A percentile compares a stretch with the other conserved stretches of the same genome.
Conservation (phyloP, 2,888 invertebrate species). For the Trichacis sp. region DNA sequence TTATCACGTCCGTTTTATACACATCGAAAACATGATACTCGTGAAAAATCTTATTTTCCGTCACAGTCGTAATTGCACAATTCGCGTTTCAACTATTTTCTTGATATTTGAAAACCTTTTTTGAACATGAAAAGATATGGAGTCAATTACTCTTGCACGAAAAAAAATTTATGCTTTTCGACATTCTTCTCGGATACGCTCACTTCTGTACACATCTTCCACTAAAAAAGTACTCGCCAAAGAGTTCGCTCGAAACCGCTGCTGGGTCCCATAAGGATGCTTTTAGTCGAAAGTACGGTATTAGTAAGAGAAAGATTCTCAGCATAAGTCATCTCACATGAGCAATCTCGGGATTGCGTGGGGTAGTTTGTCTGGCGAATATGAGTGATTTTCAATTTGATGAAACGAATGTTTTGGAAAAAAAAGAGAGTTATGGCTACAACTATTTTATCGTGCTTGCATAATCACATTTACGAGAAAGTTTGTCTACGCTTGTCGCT, state of each 20-base stretch:
- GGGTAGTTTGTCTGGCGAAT: neutral
- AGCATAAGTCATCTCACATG: constrained; percentile 15
- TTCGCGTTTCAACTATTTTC: too few species aligned
- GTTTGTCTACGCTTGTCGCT: neutral
- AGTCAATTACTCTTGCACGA: too few species aligned
- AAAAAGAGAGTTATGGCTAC: neutral
- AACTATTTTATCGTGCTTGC: neutral
- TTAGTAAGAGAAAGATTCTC: constrained; percentile 19
- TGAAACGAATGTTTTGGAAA: neutral
- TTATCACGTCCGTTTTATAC: constrained; percentile 12
- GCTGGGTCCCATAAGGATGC: constrained; percentile 23
- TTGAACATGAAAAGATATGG: too few species aligned
- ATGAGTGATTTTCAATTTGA: constrained; percentile 3
- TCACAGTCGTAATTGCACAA: too few species aligned
- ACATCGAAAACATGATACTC: neutral
- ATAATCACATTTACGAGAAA: neutral
- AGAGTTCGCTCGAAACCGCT: constrained; percentile 16
- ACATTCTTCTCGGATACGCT: neutral
- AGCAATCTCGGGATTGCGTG: constrained; percentile 13
- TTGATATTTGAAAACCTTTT: too few species aligned
- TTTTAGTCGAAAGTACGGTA: constrained; percentile 17
- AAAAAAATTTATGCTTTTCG: too few species aligned
- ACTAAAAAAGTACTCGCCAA: constrained; percentile 17
- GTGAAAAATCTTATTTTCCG: too few species aligned
- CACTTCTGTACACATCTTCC: constrained; percentile 11